Evolutionary conservation across 1,140 invertebrate species (phyloP), one percentile per base, ranked within the genome.

Genomic region (Hylyphantes graminicola): DNA sequence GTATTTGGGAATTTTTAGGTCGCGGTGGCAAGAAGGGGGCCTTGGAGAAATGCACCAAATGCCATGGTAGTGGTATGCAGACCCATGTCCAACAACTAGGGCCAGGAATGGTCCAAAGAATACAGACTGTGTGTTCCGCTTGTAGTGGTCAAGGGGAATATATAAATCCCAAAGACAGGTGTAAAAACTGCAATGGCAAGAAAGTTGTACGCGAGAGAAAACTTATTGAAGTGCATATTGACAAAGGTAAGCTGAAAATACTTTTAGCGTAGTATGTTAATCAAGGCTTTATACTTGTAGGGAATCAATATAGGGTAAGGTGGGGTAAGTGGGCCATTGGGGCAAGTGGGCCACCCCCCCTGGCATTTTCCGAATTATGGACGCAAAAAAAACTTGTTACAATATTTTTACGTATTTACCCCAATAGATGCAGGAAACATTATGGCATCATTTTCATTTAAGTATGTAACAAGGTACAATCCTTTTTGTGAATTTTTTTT

Each of bases 201-300:
- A 99, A 98, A 90, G 95, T 96, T 10, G 92, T 96, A 3, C 92
- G 95, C 86, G 96, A 98, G 87, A 93, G 97, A 64, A 99, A 99
- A 90, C 96, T 99, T 84, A 90, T 99, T 0, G 98, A 99, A 91
- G 98, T 99, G 35, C 96, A 99, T 89, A 95, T 99, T 72, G 97
- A 99, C 88, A 98, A 98, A 90, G 97, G 97, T 86, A 86, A 73
- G 13, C 51, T n/a, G 2, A 35, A 35, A 35, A 35, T 35, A 35
- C 35, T 35, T 35, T 35, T 35, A 35, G 35, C 35, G 1, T 35
- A 1, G 5, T 35, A 35, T 35, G 35, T 35, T 35, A 35, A 35
- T 35, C 35, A 35, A 35, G 35, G 35, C 35, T 35, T 35, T 35
- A 35, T 35, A n/a, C n/a, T n/a, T n/a, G n/a, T n/a, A n/a, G n/a